Evolutionary conservation across 2,113 vertebrate species (phyloP).

Genomic region (Macquaria ambigua): DNA sequence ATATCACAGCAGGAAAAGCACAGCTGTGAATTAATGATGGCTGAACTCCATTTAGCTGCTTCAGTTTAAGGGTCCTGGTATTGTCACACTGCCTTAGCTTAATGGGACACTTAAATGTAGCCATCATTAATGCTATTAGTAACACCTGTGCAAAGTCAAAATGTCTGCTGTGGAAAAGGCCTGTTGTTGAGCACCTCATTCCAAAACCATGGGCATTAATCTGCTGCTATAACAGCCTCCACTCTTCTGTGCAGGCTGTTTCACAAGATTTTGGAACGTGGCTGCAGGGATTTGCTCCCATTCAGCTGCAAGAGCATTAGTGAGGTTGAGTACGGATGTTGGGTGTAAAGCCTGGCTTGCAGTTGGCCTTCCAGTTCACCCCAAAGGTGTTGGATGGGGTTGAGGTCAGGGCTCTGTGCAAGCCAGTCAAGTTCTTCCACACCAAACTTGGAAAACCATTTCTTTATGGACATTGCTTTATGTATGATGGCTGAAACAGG

Average conservation of each 20-base stretch:
- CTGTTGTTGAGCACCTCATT: neutral
- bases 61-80: neutral
- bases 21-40: neutral
- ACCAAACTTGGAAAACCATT: neutral
- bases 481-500: neutral
- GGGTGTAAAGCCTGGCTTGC: neutral
- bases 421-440: neutral
- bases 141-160: neutral
- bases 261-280: neutral
- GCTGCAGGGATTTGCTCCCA: neutral
- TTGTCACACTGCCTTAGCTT: neutral
- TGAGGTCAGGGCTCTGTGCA: neutral
- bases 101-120: neutral
- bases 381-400: neutral
- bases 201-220: neutral
- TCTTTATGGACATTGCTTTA: neutral
- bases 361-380: neutral
- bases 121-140: neutral
- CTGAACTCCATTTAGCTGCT: neutral
- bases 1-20: neutral
- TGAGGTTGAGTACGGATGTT: neutral
- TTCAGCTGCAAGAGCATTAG: constrained; percentile 6
- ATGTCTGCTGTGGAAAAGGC: constrained; percentile 1
- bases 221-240: neutral
- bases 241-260: neutral